Evolutionary conservation across 1,140 invertebrate genomes (phyloP), one percentile per base, ranked within the genome.

Genomic region (Zaprionus ghesquierei): DNA sequence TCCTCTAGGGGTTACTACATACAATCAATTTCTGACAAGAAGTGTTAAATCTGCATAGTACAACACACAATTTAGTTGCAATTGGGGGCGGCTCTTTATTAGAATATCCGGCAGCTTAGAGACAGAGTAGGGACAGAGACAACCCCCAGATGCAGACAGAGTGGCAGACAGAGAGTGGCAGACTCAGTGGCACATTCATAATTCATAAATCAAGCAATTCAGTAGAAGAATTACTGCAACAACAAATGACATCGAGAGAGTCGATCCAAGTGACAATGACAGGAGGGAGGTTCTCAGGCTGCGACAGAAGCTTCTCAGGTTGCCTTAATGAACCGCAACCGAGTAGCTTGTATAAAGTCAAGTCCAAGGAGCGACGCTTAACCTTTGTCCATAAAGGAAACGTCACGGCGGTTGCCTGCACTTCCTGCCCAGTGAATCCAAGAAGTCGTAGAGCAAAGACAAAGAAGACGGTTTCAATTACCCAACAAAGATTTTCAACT

Each of bases 151-250:
- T 41, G 35, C 35, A 51, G 64, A 38, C 27, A 50, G 9, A 18
- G 41, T 18, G 8, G 18, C n/a, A 49, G 46, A 49, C 46, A 22
- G 12, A 27, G 22, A 46, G 15, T 6, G 10, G 22, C 20, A 25
- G 44, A 20, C 22, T 5, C 41, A 44, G 41, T 20, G 3, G 55
- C 38, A 75, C 77, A 89, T 86, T 80, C 87, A 90, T 90, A 90
- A 90, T 90, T 90, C 87, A 90, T 90, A 90, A 90, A 90, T 90
- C 87, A 90, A 90, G 81, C 80, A 90, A 90, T 90, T 90, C 81
- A 76, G 69, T 68, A 86, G 79, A 38, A 22, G 15, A 22, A 22
- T 22, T 46, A 46, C 41, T 46, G 18, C 3, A 22, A 22, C 41
- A 22, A 46, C 18, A 46, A 46, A 46, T 46, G 20, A 9, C 41